Evolutionary conservation across 2,797 vertebrate species (phyloP), one percentile per base, ranked within the genome.

Genomic region (Champsocephalus gunnari): DNA sequence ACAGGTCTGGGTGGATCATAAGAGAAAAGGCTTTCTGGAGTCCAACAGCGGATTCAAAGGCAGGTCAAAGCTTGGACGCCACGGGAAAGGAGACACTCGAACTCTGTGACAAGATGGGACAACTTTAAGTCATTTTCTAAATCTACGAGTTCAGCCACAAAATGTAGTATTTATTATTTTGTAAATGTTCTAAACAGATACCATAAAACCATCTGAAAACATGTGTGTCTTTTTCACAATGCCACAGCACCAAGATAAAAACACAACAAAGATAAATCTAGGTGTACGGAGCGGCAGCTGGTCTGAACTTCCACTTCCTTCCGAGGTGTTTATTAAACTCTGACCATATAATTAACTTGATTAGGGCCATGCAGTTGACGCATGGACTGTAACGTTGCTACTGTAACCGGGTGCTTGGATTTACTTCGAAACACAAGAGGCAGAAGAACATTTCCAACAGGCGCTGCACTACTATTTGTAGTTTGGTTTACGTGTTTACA

Each of bases 1-100:
- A 58, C 69, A 24, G 16, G 50, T 77, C 62, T 75, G 58, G 21
- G 53, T 43, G 68, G 57, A 59, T 13, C 43, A 53, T 51, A 32
- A 68, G 1, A 60, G 49, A 76, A 66, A 7, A 17, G 51, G 13
- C 54, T 80, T 75, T 58, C 63, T 12, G 5, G 48, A 78, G 45
- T 59, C 72, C 28, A 59, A 10, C 71, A 65, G 77, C 28, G 1
- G 43, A 58, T 50, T 57, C 28, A 43, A 57, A 71, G 32, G 7
- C 10, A 48, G n/a, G 79, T 32, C 10, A 32, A 64, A 66, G 19
- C 38, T 38, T 56, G n/a, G n/a, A 60, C 59, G 47, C 62, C 2
- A 38, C 28, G 19, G 14, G 5, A 54, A 59, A 57, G 28, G 19
- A 38, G 51, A 24, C 49, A 16, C 28, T 71, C 34, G 0, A 74